These are phyloP conservation scores for Eidolon helvum DNA, from an alignment of 2,113 vertebrate species.

Conservation along the genomic window DNA sequence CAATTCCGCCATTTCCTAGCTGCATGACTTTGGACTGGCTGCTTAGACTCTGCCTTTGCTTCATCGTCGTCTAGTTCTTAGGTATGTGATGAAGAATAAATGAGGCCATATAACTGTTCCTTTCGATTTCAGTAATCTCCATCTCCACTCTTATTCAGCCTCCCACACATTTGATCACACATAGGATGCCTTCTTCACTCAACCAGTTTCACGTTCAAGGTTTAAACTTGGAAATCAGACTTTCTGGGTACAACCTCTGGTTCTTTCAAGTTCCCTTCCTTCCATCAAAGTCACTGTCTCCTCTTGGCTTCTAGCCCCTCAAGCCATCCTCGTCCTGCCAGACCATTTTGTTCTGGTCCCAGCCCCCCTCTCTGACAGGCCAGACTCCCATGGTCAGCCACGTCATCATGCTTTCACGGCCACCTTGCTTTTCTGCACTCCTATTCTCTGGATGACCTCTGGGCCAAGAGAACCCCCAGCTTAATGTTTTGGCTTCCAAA, in stretches of 20 bases:
- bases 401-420: background rate
- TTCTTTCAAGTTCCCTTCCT: background rate
- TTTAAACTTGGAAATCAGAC: slow-evolving; percentile 45
- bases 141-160: slow-evolving; percentile 2
- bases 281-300: background rate
- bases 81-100: background rate
- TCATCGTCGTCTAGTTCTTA: background rate
- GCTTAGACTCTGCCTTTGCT: background rate
- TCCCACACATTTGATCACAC: slow-evolving; percentile 44
- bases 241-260: slow-evolving; percentile 7
- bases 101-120: background rate
- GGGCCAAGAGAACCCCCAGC: background rate
- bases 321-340: background rate
- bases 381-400: background rate
- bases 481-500: background rate
- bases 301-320: background rate
- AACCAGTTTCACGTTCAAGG: slow-evolving; percentile 53
- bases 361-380: background rate
- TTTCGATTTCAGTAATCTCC: slow-evolving; percentile 53
- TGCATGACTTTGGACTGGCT: background rate
- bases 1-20: background rate
- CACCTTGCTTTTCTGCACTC: background rate
- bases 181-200: background rate
- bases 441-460: background rate
- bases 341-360: background rate